Base-by-base conservation (phyloP, 2,888 invertebrate genomes). In the Bombylius major region DNA sequence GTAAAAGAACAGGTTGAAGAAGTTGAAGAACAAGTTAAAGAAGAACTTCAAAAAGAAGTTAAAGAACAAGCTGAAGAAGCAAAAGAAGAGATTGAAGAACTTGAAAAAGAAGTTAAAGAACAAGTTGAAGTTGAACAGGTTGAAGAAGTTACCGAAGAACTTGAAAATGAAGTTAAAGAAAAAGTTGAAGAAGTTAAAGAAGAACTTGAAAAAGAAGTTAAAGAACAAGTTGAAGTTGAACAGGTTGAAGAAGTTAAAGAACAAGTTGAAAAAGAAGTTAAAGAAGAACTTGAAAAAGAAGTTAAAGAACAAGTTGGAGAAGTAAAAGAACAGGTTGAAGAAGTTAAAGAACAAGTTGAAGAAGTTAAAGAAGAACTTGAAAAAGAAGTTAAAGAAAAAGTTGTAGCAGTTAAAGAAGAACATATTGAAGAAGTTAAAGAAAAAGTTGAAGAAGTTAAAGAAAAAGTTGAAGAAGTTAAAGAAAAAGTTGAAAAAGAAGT, bases 341-440 rank as follows among this genome's bases (percentile, higher is more conserved):
- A 67, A 50, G 56, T 71, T 54, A 65, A 72, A 57, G 60, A 59
- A 51, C n/a, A n/a, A n/a, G 63, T 64, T 50, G 63, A 68, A 6
- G 64, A 68, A 13, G 54, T 59, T 55, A 58, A 60, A 46, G 59
- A 14, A 23, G 54, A 53, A 31, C 32, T 13, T 44, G 49, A 9
- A 8, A n/a, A n/a, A n/a, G 54, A 53, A 46, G 54, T 50, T 33
- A 55, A 55, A 46, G 34, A 50, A 13, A 5, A 44, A 44, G 9
- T 13, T 8, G 1, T n/a, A n/a, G n/a, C n/a, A n/a, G n/a, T n/a
- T n/a, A 36, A 36, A 6, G n/a, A n/a, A n/a, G n/a, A n/a, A n/a
- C n/a, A n/a, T n/a, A n/a, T n/a, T n/a, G n/a, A 42, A 42, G 5
- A 42, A 23, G 23, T 23, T 23, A 3, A n/a, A n/a, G n/a, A n/a